A percentile compares a stretch with the other conserved stretches of the same genome.
These are phyloP conservation scores for Tichodroma muraria DNA, from an alignment of 2,113 vertebrate genomes.

Conservation along the genomic window DNA sequence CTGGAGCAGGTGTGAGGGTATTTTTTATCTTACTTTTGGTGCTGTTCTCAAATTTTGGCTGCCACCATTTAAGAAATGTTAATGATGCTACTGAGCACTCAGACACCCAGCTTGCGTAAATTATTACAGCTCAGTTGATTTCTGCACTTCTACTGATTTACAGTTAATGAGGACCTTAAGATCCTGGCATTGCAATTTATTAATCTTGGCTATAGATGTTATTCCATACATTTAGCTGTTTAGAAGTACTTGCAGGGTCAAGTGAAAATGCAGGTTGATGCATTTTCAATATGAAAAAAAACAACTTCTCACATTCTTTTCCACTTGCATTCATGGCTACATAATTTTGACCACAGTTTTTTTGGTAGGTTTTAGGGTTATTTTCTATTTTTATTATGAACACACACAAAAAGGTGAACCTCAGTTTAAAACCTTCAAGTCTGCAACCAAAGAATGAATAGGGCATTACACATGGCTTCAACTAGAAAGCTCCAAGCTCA, in stretches of 20 bases:
- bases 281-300: neutral
- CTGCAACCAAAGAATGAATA: neutral
- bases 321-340: neutral
- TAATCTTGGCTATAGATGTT: neutral
- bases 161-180: neutral
- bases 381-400: neutral
- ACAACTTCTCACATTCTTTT: neutral
- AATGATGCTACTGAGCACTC: conserved; percentile 26
- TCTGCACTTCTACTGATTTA: conserved; percentile 14
- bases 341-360: neutral
- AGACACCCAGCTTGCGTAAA: neutral
- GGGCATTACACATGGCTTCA: neutral
- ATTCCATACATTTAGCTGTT: neutral
- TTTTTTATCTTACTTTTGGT: neutral
- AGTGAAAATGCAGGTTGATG: neutral
- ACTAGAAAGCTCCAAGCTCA: neutral
- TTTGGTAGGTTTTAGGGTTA: fast-evolving
- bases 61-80: conserved; percentile 15
- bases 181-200: neutral
- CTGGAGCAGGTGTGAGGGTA: neutral
- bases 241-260: neutral
- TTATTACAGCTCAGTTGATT: conserved; percentile 5
- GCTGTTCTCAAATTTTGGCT: neutral
- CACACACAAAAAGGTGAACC: neutral
- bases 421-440: neutral